Percentiles rank a stretch among this genome's conserved stretches.
phyloP scores from a whole-genome alignment of 2,797 vertebrate genomes.

The Megaceryle alcyon region DNA sequence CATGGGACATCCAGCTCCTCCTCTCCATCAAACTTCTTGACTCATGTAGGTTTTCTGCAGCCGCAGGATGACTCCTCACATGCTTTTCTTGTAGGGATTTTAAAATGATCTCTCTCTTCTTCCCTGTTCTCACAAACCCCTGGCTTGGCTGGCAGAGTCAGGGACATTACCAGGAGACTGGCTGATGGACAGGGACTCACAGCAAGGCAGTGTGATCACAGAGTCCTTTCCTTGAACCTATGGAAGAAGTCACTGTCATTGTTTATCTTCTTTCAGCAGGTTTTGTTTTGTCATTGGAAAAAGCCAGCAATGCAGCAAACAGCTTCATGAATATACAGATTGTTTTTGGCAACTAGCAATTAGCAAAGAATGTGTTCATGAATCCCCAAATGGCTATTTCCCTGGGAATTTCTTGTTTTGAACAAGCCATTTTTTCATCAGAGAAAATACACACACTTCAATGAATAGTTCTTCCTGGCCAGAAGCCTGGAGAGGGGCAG shows the following conservation, averaged over 20 bases:
- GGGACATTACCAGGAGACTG: not conserved
- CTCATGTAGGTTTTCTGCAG: not conserved
- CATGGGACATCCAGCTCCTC: not conserved
- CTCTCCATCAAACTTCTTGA: not conserved
- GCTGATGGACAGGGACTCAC: not conserved
- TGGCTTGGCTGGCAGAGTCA: not conserved
- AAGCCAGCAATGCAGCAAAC: slow-evolving; percentile 53
- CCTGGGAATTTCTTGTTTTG: slow-evolving; percentile 35
- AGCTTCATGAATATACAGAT: slow-evolving; percentile 56
- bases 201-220: not conserved
- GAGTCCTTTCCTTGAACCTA: not conserved
- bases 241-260: not conserved
- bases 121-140: not conserved
- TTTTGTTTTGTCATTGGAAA: slow-evolving; percentile 10
- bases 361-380: not conserved
- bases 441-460: not conserved
- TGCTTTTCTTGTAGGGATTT: not conserved
- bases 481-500: not conserved
- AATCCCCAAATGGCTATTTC: not conserved
- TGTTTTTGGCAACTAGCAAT: slow-evolving; percentile 40
- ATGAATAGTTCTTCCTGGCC: not conserved
- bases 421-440: slow-evolving; percentile 1
- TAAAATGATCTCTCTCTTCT: not conserved
- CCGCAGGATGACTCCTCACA: not conserved
- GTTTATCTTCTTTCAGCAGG: slow-evolving; percentile 49